These are phyloP conservation scores for Elaphurus davidianus DNA, from an alignment of 2,113 vertebrate genomes.

Conservation along the genomic window DNA sequence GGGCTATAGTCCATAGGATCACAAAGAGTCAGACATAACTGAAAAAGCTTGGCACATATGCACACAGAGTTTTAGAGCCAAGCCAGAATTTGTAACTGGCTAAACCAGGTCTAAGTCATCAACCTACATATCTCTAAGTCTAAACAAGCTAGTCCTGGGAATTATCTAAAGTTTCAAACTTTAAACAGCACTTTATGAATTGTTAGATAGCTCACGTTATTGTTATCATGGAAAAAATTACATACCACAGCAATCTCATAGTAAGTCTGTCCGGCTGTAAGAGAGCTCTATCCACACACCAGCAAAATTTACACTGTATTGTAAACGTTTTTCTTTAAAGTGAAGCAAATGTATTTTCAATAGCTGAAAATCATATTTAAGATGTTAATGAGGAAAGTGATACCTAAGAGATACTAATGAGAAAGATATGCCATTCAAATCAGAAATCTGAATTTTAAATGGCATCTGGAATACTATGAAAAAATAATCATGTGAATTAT, in stretches of 20 bases:
- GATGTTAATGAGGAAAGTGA: background rate
- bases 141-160: background rate
- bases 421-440: background rate
- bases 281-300: background rate
- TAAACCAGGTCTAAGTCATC: background rate
- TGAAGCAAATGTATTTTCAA: background rate
- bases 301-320: background rate
- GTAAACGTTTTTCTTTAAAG: background rate
- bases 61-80: background rate
- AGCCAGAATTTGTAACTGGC: background rate
- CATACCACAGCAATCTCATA: background rate
- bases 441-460: background rate
- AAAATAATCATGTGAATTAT: background rate
- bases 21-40: rapidly evolving
- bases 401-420: background rate
- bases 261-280: background rate
- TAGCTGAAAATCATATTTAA: background rate
- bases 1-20: background rate
- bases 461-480: background rate
- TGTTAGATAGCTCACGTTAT: background rate
- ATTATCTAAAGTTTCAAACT: background rate
- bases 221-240: background rate
- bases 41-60: background rate
- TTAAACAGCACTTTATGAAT: background rate
- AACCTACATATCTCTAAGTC: background rate